Conservation (phyloP, 2,113 vertebrate genomes). For the Oceanodroma tethys region DNA sequence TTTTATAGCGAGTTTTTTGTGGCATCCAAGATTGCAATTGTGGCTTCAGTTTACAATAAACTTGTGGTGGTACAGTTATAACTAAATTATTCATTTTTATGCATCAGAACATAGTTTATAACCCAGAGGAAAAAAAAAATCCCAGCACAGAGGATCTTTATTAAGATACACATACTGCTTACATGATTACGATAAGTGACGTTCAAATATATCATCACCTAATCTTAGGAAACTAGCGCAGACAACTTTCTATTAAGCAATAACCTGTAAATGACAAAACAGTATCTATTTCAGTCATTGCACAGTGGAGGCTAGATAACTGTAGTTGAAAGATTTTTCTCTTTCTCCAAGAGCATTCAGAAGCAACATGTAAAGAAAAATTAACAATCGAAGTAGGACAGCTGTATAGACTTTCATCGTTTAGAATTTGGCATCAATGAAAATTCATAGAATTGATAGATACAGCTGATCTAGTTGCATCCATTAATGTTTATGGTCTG, state of each 20-base stretch:
- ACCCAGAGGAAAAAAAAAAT: background rate
- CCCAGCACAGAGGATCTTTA: constrained; percentile 7
- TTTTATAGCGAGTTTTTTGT: constrained; percentile 9
- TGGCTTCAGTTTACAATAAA: constrained; percentile 49
- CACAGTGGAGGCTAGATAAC: background rate
- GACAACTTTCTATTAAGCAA: constrained; percentile 31
- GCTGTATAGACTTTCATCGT: background rate
- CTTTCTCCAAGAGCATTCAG: background rate
- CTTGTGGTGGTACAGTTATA: background rate
- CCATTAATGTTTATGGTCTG: background rate
- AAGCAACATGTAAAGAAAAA: background rate
- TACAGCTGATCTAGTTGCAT: background rate
- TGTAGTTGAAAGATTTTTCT: constrained; percentile 29
- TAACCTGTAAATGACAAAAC: constrained; percentile 25
- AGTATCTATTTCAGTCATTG: constrained; percentile 11
- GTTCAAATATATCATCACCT: background rate
- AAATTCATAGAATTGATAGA: background rate
- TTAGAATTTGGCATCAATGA: background rate
- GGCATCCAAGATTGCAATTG: constrained; percentile 26
- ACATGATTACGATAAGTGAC: background rate
- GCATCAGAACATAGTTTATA: background rate
- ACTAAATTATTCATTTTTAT: constrained; percentile 45
- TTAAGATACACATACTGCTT: background rate
- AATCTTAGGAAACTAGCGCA: constrained; percentile 7
- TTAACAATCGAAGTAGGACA: background rate